phyloP scores from a whole-genome alignment of 2,113 vertebrate genomes.

The Corythaeola cristata region DNA sequence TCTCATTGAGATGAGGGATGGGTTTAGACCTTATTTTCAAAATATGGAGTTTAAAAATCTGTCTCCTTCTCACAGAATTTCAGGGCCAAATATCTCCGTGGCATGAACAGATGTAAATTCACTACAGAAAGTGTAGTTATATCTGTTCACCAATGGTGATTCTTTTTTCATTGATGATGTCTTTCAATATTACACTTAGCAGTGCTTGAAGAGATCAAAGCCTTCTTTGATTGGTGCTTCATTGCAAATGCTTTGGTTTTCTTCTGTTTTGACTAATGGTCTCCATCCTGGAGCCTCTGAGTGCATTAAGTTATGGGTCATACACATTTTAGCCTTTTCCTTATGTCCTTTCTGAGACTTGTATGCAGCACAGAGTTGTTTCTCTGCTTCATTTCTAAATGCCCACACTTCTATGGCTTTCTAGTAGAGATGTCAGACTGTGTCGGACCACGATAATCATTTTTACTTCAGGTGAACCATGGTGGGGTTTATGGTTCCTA shows the following conservation, averaged over 20 bases:
- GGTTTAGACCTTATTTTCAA: background rate
- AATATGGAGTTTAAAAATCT: background rate
- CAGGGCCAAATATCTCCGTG: background rate
- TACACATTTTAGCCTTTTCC: background rate
- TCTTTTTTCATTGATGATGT: background rate
- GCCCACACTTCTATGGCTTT: background rate
- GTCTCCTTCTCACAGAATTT: background rate
- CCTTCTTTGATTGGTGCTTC: background rate
- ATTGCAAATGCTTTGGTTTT: background rate
- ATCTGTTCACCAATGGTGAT: background rate
- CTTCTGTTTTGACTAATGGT: background rate
- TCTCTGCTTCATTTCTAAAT: background rate
- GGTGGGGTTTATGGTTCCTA: background rate
- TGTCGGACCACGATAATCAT: too few relatives aligned
- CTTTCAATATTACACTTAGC: background rate
- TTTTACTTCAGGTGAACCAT: background rate
- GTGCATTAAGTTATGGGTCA: background rate
- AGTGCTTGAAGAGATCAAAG: background rate
- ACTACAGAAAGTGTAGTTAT: background rate
- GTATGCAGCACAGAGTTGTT: background rate
- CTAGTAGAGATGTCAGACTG: background rate
- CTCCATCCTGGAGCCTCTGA: background rate
- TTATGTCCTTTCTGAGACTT: background rate
- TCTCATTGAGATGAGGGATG: background rate
- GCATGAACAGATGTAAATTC: background rate